phyloP scores from a whole-genome alignment of 35 echinoderm and acorn worm species.

The Anneissia japonica region DNA sequence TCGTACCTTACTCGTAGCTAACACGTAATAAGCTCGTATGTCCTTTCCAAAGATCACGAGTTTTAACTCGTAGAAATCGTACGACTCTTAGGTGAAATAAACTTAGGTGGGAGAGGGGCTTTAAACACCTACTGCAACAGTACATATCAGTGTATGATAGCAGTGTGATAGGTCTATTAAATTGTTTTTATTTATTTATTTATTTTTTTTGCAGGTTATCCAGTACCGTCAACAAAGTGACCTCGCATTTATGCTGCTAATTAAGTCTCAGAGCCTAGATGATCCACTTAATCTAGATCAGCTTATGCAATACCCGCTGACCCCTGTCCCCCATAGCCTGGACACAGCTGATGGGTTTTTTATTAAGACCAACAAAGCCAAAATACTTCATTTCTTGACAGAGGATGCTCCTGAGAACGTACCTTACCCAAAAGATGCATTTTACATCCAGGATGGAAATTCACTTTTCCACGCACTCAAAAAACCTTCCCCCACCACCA shows the following conservation, averaged over 20 bases:
- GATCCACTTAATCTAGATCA: slow-evolving; percentile 28
- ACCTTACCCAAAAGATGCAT: slow-evolving; percentile 15
- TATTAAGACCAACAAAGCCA: slow-evolving; percentile 47
- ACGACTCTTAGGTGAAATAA: no score
- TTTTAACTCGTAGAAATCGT: no score
- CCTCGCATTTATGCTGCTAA: slow-evolving; percentile 42
- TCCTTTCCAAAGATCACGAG: no score
- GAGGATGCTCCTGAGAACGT: slow-evolving; percentile 39
- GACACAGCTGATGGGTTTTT: slow-evolving; percentile 62
- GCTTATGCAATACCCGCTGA: slow-evolving; percentile 53
- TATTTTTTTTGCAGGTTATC: slow-evolving; percentile 9
- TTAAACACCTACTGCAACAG: no score
- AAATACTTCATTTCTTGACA: slow-evolving; percentile 31
- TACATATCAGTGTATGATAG: no score
- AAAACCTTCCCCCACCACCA: slow-evolving; percentile 1
- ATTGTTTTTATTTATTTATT: no score
- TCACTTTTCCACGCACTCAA: slow-evolving; percentile 48
- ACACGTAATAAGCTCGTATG: no score
- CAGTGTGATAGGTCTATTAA: no score
- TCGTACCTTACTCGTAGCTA: no score
- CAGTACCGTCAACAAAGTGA: slow-evolving; percentile 48
- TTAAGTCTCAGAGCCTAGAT: slow-evolving; percentile 32
- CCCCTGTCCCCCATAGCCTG: slow-evolving; percentile 63
- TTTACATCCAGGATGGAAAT: slow-evolving; percentile 57
- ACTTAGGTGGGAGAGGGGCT: no score